phyloP scores from a whole-genome alignment of 1,140 invertebrate genomes.

The Drosophila parabipectinata region DNA sequence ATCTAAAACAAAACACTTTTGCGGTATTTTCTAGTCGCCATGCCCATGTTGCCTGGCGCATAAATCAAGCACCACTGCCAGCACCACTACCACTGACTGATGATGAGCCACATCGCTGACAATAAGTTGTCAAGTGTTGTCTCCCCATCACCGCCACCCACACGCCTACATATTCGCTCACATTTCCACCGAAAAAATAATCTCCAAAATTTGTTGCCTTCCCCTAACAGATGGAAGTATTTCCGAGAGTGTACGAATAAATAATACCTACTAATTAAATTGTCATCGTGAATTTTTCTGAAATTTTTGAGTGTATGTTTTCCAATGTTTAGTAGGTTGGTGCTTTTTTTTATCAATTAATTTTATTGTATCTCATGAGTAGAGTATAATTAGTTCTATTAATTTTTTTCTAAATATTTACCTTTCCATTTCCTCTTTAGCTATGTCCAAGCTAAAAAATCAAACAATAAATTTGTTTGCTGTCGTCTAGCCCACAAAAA shows the following conservation, averaged over 20 bases:
- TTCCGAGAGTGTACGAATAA: not conserved
- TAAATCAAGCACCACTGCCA: slow-evolving; percentile 58
- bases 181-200: slow-evolving; percentile 19
- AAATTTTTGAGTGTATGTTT: not conserved
- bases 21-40: slow-evolving; percentile 33
- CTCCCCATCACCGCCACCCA: slow-evolving; percentile 38
- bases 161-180: slow-evolving; percentile 39
- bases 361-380: not conserved
- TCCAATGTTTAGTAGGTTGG: not conserved
- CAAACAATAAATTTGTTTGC: slow-evolving; percentile 34
- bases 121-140: slow-evolving; percentile 72
- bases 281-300: not conserved
- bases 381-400: slow-evolving; percentile 13
- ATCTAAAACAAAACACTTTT: slow-evolving; percentile 79
- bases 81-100: slow-evolving; percentile 26
- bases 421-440: not conserved
- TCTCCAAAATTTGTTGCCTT: slow-evolving; percentile 1
- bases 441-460: slow-evolving; percentile 13
- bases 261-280: not conserved
- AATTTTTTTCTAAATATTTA: not conserved
- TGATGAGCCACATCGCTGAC: slow-evolving; percentile 66
- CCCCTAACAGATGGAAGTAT: not conserved
- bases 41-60: slow-evolving; percentile 45
- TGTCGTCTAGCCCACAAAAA: slow-evolving; percentile 16
- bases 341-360: not conserved